A percentile compares a stretch with the other conserved stretches of the same genome.
Conservation (phyloP, 2,797 vertebrate species). For the Carduelis carduelis region DNA sequence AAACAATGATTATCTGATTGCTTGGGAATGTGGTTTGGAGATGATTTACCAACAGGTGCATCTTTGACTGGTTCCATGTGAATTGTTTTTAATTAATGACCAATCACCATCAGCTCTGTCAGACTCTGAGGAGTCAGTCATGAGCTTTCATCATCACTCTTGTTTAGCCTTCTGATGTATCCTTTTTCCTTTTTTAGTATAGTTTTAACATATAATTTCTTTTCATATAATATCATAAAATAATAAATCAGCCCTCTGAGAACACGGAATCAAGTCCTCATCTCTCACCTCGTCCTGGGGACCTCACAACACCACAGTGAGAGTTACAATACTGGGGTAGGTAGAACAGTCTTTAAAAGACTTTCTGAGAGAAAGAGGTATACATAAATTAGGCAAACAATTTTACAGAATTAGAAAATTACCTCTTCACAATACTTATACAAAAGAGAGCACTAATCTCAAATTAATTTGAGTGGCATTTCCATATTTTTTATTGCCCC, state of each 20-base stretch:
- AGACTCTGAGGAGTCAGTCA: not conserved
- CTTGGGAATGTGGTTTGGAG: not conserved
- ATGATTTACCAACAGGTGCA: not conserved
- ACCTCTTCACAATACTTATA: not conserved
- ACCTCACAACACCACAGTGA: not conserved
- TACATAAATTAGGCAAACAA: not conserved
- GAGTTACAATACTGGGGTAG: not conserved
- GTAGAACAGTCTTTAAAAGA: not conserved
- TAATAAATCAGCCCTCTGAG: not conserved
- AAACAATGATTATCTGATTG: not conserved
- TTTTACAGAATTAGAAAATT: not conserved
- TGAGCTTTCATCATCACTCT: not conserved
- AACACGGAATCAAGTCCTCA: not conserved
- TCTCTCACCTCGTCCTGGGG: not conserved
- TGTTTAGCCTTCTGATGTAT: not conserved
- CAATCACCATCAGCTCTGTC: too few species aligned
- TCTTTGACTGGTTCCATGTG: not conserved
- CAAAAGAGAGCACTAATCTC: not conserved
- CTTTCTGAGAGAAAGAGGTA: not conserved
- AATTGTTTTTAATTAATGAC: not conserved
- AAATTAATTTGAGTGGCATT: not conserved
- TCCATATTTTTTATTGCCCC: not conserved
- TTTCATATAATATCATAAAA: not conserved
- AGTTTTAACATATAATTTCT: not conserved
- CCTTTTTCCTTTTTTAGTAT: not conserved